Base-by-base conservation (phyloP, 1,140 invertebrate species). In the Radopholus similis region DNA sequence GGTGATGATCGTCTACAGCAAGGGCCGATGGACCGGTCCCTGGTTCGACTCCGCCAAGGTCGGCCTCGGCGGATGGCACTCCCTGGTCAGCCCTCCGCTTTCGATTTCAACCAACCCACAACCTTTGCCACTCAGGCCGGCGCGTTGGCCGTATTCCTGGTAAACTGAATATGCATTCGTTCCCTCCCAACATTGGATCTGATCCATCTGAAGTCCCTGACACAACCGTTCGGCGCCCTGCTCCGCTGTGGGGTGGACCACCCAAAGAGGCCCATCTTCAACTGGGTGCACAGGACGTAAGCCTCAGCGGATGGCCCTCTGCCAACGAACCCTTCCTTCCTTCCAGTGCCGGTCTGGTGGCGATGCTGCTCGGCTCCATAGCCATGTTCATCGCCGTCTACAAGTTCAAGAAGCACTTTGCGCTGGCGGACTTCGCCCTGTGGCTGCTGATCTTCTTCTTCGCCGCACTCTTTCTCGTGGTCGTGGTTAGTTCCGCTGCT, bases 21-120 rank as follows among this genome's bases (percentile, higher is more conserved):
- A 71, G n/a, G 66, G 55, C n/a, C 34, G 51, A 26, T 73, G 71
- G 71, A 76, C 73, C 32, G 73, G 71, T 30, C 71, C 68, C 13
- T 70, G 68, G 66, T 42, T 69, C 37, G 66, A 44, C 11, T 32
- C 21, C 11, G 6, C 40, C 26, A 26, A 30, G 28, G 11, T 30
- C 2, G 21, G 28, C 2, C 30, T 23, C 26, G 35, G 23, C 28
- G 62, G 13, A 44, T 64, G 51, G 62, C 62, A 54, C n/a, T 64
- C 62, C 4, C 37, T 51, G 15, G 47, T 64, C 9, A 66, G 18
- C 34, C n/a, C n/a, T n/a, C 30, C 2, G 28, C 32, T 64, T 15
- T 38, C 23, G 8, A 63, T 11, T 68, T 73, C 49, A 2, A 30
- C 30, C 9, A 37, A 26, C 28, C 23, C 35, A 21, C 35, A 42